Evolutionary conservation across 2,888 invertebrate species (phyloP), one percentile per base, ranked within the genome.

Genomic region (Hermaeophaga mercurialis): DNA sequence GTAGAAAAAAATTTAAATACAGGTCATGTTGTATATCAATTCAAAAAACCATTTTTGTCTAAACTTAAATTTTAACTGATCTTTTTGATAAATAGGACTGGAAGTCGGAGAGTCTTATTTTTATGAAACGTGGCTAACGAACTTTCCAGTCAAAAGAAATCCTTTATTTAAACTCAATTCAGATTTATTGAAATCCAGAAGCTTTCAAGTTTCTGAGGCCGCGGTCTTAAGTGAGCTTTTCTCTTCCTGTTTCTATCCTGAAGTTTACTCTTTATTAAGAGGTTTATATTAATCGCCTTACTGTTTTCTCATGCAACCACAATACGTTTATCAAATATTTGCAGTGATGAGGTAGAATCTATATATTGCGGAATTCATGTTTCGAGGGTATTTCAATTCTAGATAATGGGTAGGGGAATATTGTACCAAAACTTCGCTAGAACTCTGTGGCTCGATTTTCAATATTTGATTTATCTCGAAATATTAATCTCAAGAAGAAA

Each of bases 261-360:
- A 33, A 15, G 43, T 33, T 44, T 22, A 24, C 26, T 17, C 33
- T 52, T 52, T 52, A 52, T 52, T 52, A 52, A 52, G 52, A 43
- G 52, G 43, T 52, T 52, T 52, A 52, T 52, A 52, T 43, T 52
- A 52, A 52, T 52, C 52, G 43, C 33, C 43, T 52, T 52, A 52
- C 44, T 52, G 52, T 48, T 52, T 52, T 31, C 8, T 12, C 46
- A 31, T 45, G n/a, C 22, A 6, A 19, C 50, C 50, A 18, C 50
- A 50, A 50, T 41, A 33, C 41, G 50, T 50, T 38, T 39, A 38
- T 41, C 39, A 50, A 50, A 50, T 50, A 41, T 50, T 50, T 50
- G 41, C 41, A 39, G 18, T 28, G 38, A 39, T 9, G 12, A n/a
- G 12, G 24, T 17, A 26, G 26, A n/a, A 24, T 41, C 24, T 19